Percentiles rank a stretch among this genome's conserved stretches.
Evolutionary conservation across 1,140 invertebrate species (phyloP).

Genomic region (Tetragonula clypearis): DNA sequence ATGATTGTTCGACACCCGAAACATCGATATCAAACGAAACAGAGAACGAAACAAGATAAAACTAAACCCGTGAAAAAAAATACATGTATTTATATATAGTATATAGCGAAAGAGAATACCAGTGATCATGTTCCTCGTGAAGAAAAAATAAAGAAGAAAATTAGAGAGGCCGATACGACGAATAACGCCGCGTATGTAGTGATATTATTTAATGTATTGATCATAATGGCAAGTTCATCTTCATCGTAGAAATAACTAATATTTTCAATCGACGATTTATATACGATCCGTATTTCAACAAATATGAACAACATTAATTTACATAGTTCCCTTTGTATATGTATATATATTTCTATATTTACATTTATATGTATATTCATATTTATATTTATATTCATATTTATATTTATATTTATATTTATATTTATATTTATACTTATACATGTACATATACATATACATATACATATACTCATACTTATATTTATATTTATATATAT

Average conservation of each 20-base stretch:
- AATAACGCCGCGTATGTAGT: conserved; percentile 30
- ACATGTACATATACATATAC: conserved; percentile 58
- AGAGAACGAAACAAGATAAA: background rate
- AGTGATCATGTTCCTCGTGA: background rate
- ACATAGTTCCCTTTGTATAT: conserved; percentile 55
- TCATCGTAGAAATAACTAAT: conserved; percentile 52
- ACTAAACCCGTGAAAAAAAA: background rate
- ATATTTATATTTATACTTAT: too few relatives aligned
- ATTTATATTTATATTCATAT: conserved; percentile 45
- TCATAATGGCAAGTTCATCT: conserved; percentile 22
- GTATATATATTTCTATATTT: conserved; percentile 51
- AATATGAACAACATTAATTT: conserved; percentile 71
- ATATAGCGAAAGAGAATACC: background rate
- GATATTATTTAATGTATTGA: conserved; percentile 27
- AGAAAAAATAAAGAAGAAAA: background rate
- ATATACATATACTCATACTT: background rate
- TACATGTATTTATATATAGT: too few relatives aligned
- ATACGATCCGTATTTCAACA: conserved; percentile 56
- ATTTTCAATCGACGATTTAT: conserved; percentile 40
- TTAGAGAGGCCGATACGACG: conserved; percentile 22
- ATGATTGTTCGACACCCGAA: conserved; percentile 34
- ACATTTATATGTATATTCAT: conserved; percentile 57
- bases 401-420: too few relatives aligned
- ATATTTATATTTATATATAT: conserved; percentile 53
- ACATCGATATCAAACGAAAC: conserved; percentile 1